Evolutionary conservation across 2,797 vertebrate genomes (phyloP).

Genomic region (Onychomys leucogaster): DNA sequence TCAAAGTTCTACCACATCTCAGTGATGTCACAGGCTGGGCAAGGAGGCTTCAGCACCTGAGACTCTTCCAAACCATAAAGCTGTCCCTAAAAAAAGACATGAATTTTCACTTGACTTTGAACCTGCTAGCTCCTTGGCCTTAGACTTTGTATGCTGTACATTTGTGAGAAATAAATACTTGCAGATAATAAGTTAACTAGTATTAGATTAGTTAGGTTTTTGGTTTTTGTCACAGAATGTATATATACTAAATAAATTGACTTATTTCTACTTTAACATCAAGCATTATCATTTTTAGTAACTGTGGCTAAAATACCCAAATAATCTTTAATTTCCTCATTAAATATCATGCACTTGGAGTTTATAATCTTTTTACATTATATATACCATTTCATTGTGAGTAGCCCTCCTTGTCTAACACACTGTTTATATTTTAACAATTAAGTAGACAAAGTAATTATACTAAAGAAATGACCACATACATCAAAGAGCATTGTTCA

Average conservation of each 20-base stretch:
- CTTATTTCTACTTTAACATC: neutral
- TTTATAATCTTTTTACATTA: neutral
- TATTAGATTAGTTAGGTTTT: neutral
- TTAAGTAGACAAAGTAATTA: slow-evolving; percentile 11
- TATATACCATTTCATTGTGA: neutral
- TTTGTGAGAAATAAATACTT: too few species aligned
- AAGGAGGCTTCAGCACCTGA: too few species aligned
- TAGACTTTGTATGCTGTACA: neutral
- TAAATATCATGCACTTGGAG: neutral
- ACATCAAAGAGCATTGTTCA: neutral
- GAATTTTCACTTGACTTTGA: neutral
- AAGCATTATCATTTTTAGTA: neutral
- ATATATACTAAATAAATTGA: neutral
- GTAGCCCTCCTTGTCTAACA: neutral
- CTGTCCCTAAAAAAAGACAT: neutral
- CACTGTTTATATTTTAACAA: neutral
- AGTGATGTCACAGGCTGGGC: neutral
- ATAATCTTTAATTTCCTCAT: neutral
- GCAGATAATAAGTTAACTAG: neutral
- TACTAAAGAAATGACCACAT: neutral
- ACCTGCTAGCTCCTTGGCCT: neutral
- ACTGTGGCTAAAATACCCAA: neutral
- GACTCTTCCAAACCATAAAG: neutral
- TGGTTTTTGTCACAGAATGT: neutral
- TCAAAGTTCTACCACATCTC: neutral